phyloP scores from a whole-genome alignment of 2,888 invertebrate genomes.

The Megalurothrips usitatus region DNA sequence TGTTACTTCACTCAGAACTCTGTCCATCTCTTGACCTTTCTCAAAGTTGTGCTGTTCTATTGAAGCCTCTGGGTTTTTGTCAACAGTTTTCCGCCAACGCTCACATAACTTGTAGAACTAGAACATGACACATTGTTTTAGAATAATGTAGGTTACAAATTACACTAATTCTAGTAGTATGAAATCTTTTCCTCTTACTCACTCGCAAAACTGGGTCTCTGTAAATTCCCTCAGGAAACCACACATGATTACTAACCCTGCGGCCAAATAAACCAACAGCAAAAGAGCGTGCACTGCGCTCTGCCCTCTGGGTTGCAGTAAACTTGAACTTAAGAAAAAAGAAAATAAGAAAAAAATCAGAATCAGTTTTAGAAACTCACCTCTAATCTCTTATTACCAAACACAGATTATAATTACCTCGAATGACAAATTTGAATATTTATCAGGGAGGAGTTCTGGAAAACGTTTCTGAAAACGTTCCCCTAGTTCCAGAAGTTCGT shows the following conservation, averaged over 20 bases:
- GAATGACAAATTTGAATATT: conserved; percentile 58
- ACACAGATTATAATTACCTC: conserved; percentile 48
- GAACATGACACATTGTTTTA: conserved; percentile 43
- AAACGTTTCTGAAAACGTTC: conserved; percentile 70
- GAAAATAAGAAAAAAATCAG: not conserved
- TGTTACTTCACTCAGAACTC: conserved; percentile 56
- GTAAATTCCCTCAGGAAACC: conserved; percentile 60
- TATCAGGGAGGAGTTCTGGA: conserved; percentile 57
- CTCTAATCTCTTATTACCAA: too few relatives aligned
- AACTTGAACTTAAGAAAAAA: conserved; percentile 60
- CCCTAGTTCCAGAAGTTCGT: conserved; percentile 67
- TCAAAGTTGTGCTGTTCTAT: conserved; percentile 55
- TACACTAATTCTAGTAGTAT: conserved; percentile 22
- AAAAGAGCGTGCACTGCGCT: conserved; percentile 70
- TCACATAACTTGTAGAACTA: conserved; percentile 75
- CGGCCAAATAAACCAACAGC: conserved; percentile 70
- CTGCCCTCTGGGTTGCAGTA: conserved; percentile 71
- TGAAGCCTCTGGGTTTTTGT: conserved; percentile 60
- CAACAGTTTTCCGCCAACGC: conserved; percentile 64
- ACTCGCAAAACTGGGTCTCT: conserved; percentile 65
- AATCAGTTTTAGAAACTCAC: conserved; percentile 36
- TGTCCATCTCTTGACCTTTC: conserved; percentile 53
- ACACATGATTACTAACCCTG: conserved; percentile 55
- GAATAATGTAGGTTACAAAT: conserved; percentile 30
- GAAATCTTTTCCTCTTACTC: conserved; percentile 42